phyloP scores from a whole-genome alignment of 2,888 invertebrate species.

The Microctonus brassicae region DNA sequence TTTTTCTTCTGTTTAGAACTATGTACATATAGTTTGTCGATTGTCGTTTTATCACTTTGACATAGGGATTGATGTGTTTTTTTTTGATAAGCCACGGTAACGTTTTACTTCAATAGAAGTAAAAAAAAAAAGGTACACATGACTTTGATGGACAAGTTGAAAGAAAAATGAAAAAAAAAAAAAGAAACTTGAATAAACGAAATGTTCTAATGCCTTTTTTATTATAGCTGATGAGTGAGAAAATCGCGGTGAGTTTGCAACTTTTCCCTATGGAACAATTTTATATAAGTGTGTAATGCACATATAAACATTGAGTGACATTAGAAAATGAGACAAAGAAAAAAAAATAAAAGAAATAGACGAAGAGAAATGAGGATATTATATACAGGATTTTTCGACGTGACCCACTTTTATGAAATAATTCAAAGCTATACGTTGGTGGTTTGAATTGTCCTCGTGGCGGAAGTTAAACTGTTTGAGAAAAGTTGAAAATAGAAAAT shows the following conservation, averaged over 20 bases:
- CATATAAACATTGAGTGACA: not conserved
- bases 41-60: constrained; percentile 1
- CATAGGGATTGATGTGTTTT: not conserved
- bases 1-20: not conserved
- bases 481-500: not conserved
- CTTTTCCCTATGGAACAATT: constrained; percentile 11
- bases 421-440: constrained; percentile 9
- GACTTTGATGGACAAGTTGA: not conserved
- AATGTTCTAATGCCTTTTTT: not conserved
- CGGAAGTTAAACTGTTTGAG: not conserved
- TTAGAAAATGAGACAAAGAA: not conserved
- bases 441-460: not conserved
- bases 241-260: constrained; percentile 16
- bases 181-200: not conserved
- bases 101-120: not conserved
- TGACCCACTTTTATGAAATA: constrained; percentile 33
- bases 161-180: not conserved
- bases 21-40: not conserved
- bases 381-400: constrained; percentile 23
- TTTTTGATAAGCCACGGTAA: not conserved
- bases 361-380: constrained; percentile 2
- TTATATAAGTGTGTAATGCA: not conserved
- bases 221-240: not conserved
- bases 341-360: not conserved
- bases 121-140: not conserved